Evolutionary conservation across 2,888 invertebrate genomes (phyloP).

Genomic region (Ommatoiulus sabulosus): DNA sequence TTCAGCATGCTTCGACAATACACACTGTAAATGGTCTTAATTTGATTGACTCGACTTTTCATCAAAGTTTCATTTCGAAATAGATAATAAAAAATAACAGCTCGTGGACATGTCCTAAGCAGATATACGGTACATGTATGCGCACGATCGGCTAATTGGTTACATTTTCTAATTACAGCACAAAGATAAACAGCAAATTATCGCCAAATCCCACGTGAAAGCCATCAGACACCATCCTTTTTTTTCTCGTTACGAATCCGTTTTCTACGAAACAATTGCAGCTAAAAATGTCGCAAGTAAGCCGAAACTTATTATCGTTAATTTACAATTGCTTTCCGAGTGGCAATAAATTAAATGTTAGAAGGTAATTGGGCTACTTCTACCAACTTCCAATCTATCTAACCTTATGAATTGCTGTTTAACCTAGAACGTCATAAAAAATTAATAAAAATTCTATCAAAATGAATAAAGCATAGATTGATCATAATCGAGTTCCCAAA

Average conservation of each 20-base stretch:
- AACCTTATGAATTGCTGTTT: neutral
- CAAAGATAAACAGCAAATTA: too few relatives aligned
- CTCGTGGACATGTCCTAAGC: too few relatives aligned
- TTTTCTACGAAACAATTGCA: neutral
- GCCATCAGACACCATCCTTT: neutral
- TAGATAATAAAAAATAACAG: too few relatives aligned
- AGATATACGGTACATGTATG: too few relatives aligned
- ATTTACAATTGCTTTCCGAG: constrained; percentile 6
- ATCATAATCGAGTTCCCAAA: constrained; percentile 11
- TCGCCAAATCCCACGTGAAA: too few relatives aligned
- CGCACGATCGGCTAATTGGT: too few relatives aligned
- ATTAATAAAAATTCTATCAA: neutral
- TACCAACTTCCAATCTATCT: neutral
- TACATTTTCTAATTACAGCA: too few relatives aligned
- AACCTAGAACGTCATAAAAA: neutral
- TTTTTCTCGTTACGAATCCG: neutral
- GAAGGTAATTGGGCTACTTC: neutral
- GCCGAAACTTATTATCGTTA: neutral
- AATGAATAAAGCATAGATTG: neutral
- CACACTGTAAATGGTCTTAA: too few relatives aligned
- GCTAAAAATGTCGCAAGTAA: neutral
- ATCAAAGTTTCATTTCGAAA: too few relatives aligned
- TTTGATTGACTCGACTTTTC: too few relatives aligned
- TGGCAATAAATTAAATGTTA: neutral
- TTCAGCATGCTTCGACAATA: too few relatives aligned